Conservation (phyloP, 1,140 invertebrate species). For the Pseudobourletiella spinata region DNA sequence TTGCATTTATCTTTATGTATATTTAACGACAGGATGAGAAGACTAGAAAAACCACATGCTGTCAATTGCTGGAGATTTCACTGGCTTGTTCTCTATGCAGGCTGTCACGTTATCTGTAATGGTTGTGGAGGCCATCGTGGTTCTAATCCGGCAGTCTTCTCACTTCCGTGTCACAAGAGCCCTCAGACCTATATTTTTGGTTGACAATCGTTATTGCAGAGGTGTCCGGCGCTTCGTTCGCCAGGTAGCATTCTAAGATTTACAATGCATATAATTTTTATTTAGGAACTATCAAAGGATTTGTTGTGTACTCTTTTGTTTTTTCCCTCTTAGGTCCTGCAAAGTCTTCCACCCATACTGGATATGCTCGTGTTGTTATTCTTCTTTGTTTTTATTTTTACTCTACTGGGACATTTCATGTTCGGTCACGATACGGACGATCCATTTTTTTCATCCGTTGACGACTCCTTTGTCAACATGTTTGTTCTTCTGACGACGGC, state of each 20-base stretch:
- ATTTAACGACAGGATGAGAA: too few relatives aligned
- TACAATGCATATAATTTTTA: too few relatives aligned
- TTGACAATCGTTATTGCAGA: slow-evolving; percentile 76
- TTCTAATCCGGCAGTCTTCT: slow-evolving; percentile 68
- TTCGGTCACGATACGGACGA: slow-evolving; percentile 62
- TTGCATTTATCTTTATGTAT: too few relatives aligned
- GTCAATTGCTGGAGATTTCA: too few relatives aligned
- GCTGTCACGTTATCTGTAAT: slow-evolving; percentile 68
- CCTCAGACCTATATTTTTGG: slow-evolving; percentile 77
- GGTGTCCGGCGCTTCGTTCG: slow-evolving; percentile 46
- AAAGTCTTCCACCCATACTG: slow-evolving; percentile 76
- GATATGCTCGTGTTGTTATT: slow-evolving; percentile 67
- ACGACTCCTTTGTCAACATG: slow-evolving; percentile 77
- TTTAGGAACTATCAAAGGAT: too few relatives aligned
- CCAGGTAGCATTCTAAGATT: slow-evolving; percentile 28
- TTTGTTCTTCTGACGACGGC: slow-evolving; percentile 84
- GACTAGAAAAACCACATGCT: too few relatives aligned
- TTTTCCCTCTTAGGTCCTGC: slow-evolving; percentile 48
- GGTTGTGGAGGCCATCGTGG: slow-evolving; percentile 72
- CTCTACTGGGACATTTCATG: slow-evolving; percentile 71
- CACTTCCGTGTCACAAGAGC: slow-evolving; percentile 81
- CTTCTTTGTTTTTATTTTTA: slow-evolving; percentile 78
- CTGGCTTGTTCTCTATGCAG: too few relatives aligned
- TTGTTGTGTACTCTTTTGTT: too few relatives aligned
- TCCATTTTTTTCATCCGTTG: slow-evolving; percentile 65